Evolutionary conservation across 2,113 vertebrate species (phyloP).

Genomic region (Myotis lucifugus): DNA sequence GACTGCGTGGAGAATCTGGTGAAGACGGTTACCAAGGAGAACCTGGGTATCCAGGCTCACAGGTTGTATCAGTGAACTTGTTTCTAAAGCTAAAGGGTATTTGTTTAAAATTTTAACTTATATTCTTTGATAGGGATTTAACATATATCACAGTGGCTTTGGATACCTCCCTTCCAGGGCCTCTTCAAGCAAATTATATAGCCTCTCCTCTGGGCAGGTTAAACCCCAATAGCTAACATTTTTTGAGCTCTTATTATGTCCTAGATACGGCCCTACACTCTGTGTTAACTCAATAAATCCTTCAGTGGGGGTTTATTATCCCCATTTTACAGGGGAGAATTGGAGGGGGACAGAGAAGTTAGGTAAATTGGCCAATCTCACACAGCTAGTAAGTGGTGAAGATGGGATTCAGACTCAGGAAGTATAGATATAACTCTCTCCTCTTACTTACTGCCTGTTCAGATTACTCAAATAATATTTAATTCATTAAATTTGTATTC

Average conservation of each 20-base stretch:
- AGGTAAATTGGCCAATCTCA: background rate
- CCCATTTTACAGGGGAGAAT: background rate
- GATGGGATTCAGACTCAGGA: background rate
- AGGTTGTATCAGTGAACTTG: constrained; percentile 71
- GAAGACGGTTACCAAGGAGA: constrained; percentile 75
- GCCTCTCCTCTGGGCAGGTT: background rate
- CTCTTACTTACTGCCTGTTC: background rate
- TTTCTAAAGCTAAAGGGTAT: background rate
- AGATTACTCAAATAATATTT: background rate
- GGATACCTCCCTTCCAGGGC: background rate
- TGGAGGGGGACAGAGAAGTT: background rate
- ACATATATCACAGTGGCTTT: background rate
- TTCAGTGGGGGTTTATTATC: background rate
- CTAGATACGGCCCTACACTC: background rate
- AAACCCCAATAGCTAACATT: background rate
- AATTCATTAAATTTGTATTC: background rate
- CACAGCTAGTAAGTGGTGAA: background rate
- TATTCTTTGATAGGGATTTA: background rate
- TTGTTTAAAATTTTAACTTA: constrained; percentile 40
- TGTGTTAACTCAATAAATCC: background rate
- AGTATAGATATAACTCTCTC: background rate
- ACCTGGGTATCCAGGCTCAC: constrained; percentile 75
- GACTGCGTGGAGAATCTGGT: constrained; percentile 73
- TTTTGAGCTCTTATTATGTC: background rate
- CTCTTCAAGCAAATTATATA: background rate